Evolutionary conservation across 2,113 vertebrate species (phyloP).

Genomic region (Girardinichthys multiradiatus): DNA sequence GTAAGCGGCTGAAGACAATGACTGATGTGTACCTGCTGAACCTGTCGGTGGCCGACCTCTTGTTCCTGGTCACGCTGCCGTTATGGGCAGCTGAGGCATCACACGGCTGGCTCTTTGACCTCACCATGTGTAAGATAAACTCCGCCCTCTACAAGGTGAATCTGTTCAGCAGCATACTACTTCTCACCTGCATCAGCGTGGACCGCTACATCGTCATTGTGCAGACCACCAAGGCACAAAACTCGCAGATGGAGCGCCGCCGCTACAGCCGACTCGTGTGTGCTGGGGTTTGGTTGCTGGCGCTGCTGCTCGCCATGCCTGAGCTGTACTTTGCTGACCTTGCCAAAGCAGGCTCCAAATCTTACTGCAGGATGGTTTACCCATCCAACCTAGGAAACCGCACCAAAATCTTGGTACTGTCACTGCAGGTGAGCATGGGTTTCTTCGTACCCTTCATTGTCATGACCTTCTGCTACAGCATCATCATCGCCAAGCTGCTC

Average conservation of each 20-base stretch:
- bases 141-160: constrained; percentile 88
- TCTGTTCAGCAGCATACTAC: constrained; percentile 87
- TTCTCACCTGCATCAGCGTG: constrained; percentile 89
- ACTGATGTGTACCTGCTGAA: constrained; percentile 87
- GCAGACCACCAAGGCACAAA: constrained; percentile 76
- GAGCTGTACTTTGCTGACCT: constrained; percentile 82
- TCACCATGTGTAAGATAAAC: constrained; percentile 81
- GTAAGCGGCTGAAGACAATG: constrained; percentile 83
- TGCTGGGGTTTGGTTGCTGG: constrained; percentile 79
- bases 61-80: constrained; percentile 88
- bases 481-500: constrained; percentile 84
- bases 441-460: constrained; percentile 86
- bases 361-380: constrained; percentile 81
- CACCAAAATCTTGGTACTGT: constrained; percentile 77
- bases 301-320: constrained; percentile 79
- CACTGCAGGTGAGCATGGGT: constrained; percentile 83
- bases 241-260: constrained; percentile 73
- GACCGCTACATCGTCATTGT: constrained; percentile 88
- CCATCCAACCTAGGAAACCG: constrained; percentile 35
- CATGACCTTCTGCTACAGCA: constrained; percentile 86
- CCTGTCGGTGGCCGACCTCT: constrained; percentile 86
- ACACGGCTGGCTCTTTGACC: constrained; percentile 81
- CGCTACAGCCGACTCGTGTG: constrained; percentile 81
- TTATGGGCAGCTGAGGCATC: constrained; percentile 86
- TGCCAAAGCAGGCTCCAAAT: rapidly evolving